Percentiles rank a stretch among this genome's conserved stretches.
Evolutionary conservation across 2,888 invertebrate species (phyloP).

Genomic region (Antitype chi): DNA sequence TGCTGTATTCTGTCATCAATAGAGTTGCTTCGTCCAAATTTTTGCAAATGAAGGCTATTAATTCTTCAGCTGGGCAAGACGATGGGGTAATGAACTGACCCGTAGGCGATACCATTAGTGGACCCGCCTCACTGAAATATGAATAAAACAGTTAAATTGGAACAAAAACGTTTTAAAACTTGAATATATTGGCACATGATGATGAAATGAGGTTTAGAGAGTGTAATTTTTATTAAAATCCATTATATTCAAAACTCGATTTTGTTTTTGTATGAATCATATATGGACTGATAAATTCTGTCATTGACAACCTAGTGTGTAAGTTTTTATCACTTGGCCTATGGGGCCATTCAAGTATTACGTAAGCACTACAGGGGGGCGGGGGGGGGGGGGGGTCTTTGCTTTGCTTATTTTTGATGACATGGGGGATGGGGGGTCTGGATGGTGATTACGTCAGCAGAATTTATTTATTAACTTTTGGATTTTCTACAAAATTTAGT

Average conservation of each 20-base stretch:
- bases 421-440: too few relatives aligned
- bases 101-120: conserved; percentile 97
- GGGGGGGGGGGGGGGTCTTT: too few relatives aligned
- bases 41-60: conserved; percentile 95
- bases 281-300: not conserved
- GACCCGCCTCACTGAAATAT: conserved; percentile 95
- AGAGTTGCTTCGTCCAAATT: conserved; percentile 94
- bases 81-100: conserved; percentile 98
- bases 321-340: not conserved
- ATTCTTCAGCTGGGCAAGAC: conserved; percentile 96
- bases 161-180: not conserved
- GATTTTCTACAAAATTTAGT: too few relatives aligned
- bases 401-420: too few relatives aligned
- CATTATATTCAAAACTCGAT: not conserved
- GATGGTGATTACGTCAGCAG: too few relatives aligned
- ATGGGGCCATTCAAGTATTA: too few relatives aligned
- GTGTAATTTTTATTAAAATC: not conserved
- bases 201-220: too few relatives aligned
- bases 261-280: not conserved
- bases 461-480: too few relatives aligned
- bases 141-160: conserved; percentile 1
- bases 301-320: not conserved
- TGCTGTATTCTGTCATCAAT: conserved; percentile 93
- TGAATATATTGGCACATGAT: not conserved
- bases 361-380: too few relatives aligned